Conservation (phyloP, 2,888 invertebrate species). For the Polydesmus complanatus region DNA sequence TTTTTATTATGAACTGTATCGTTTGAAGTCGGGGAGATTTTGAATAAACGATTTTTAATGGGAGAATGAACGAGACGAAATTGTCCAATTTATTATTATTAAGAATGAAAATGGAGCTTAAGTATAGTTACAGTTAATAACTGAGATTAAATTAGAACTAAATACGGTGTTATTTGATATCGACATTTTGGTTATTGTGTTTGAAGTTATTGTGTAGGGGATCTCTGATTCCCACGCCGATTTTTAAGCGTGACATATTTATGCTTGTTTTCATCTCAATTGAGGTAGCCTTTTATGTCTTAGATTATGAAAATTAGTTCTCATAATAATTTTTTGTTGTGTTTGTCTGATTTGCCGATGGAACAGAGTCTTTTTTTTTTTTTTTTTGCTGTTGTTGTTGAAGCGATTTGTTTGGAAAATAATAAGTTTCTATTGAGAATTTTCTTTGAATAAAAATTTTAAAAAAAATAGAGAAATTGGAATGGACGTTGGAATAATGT, state of each 20-base stretch:
- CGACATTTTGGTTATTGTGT: background rate
- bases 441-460: too few species aligned
- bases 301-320: background rate
- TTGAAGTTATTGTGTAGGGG: background rate
- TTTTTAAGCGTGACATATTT: background rate
- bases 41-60: too few species aligned
- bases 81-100: too few species aligned
- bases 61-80: too few species aligned
- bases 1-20: too few species aligned
- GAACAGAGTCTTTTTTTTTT: background rate
- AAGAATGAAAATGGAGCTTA: too few species aligned
- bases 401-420: background rate
- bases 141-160: background rate
- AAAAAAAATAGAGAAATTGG: too few species aligned
- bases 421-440: background rate
- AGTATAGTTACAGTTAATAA: too few species aligned
- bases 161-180: background rate
- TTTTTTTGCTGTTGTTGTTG: background rate
- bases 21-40: too few species aligned
- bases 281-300: background rate
- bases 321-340: background rate
- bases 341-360: background rate
- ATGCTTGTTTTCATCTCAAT: background rate
- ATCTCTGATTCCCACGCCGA: background rate
- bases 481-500: too few species aligned